Conservation (phyloP, 2,113 vertebrate species). For the Xiphias gladius region DNA sequence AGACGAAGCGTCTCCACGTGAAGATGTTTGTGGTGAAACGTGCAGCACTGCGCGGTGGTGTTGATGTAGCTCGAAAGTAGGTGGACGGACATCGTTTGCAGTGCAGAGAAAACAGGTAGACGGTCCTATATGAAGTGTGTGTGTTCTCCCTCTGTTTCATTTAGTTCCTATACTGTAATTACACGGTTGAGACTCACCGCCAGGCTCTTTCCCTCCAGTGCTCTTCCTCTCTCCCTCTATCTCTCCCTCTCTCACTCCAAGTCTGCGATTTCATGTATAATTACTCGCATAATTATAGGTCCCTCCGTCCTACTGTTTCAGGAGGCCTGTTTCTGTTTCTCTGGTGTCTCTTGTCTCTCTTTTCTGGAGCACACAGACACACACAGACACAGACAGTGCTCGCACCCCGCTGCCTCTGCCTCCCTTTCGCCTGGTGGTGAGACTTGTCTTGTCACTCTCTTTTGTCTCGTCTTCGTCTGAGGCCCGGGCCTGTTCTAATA, state of each 20-base stretch:
- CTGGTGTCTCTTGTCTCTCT: conserved; percentile 39
- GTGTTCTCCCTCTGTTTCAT: conserved; percentile 63
- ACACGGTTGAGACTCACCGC: conserved; percentile 73
- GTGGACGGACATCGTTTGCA: not conserved
- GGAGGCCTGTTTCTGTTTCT: conserved; percentile 71
- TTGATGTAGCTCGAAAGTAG: not conserved
- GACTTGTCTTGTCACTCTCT: conserved; percentile 59
- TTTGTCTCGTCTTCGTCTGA: conserved; percentile 55
- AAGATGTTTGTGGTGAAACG: conserved; percentile 2
- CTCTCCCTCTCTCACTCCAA: conserved; percentile 62
- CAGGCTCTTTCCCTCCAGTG: conserved; percentile 63
- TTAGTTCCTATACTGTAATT: conserved; percentile 80
- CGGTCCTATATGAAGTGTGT: conserved; percentile 44
- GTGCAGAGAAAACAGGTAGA: conserved; percentile 34
- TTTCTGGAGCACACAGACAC: conserved; percentile 20
- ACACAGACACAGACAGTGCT: not conserved
- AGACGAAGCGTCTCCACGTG: conserved; percentile 11
- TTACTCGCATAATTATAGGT: conserved; percentile 85
- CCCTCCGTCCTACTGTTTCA: conserved; percentile 77
- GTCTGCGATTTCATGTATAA: conserved; percentile 83
- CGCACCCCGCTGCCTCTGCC: conserved; percentile 32
- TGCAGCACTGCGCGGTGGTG: not conserved
- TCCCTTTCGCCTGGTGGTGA: conserved; percentile 40
- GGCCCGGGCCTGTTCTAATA: conserved; percentile 65
- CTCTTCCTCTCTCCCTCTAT: conserved; percentile 49